Base-by-base conservation (phyloP, 2,113 vertebrate species). In the Salvelinus sp. region DNA sequence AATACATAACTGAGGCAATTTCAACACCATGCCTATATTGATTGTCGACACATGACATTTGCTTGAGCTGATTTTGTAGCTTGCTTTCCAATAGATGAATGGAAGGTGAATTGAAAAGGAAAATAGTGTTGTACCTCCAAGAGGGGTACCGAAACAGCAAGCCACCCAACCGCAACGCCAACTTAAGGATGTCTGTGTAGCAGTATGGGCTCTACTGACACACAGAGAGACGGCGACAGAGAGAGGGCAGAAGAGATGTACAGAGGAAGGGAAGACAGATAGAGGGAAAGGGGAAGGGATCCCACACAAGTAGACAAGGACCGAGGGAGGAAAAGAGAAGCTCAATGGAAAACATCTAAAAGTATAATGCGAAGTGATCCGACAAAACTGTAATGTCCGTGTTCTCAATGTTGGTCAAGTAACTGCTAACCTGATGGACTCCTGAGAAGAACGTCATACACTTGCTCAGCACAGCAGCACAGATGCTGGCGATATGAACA, bases 401-500 rank as follows among this genome's bases (percentile, higher is more conserved):
- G 22, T 23, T 6, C 2, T 69, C 64, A 7, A 3, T 22, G 12
- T 3, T 9, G 33, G 20, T 54, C 72, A 67, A 23, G 74, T 74
- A 30, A 84, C 71, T 83, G 78, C 94, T 95, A 94, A 98, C 97
- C 96, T 96, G 95, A 81, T 97, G 95, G 14, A 94, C 95, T 18
- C 96, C 96, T 18, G 94, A 97, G 79, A 98, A 95, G 82, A 97
- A 90, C 0, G 95, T 95, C 96, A 98, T 96, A 79, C 97, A 94
- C 76, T 94, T 95, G 93, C 96, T 97, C 77, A 98, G 95, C 28
- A 97, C 94, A 0, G 95, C 96, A 0, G 97, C 97, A 23, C 97
- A 98, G 89, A 98, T 98, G 73, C 97, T 98, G 84, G 97, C 96
- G 10, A 98, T 98, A 83, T 98, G 97, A 5, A 98, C 97, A 33